phyloP scores from a whole-genome alignment of 2,888 invertebrate genomes.

The Euplagia quadripunctaria region DNA sequence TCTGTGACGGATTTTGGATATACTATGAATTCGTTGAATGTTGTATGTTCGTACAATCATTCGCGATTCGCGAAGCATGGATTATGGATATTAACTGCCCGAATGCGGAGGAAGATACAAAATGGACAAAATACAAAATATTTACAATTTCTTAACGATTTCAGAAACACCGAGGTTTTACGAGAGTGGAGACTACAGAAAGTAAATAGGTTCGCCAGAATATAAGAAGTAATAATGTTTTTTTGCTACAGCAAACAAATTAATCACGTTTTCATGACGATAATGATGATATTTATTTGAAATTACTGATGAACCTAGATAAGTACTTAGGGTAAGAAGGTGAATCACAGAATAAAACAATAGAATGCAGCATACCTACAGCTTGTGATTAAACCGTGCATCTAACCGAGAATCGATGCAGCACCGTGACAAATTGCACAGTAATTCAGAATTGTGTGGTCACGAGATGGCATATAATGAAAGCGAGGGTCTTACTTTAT shows the following conservation, averaged over 20 bases:
- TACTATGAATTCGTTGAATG: no score
- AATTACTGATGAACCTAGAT: not conserved
- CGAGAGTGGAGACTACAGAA: no score
- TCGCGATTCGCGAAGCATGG: no score
- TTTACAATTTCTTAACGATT: no score
- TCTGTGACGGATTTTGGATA: not conserved
- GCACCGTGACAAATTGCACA: slow-evolving; percentile 22
- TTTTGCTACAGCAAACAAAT: no score
- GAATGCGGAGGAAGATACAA: not conserved
- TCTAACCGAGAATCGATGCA: slow-evolving; percentile 16
- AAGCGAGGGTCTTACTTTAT: not conserved
- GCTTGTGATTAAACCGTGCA: slow-evolving; percentile 17
- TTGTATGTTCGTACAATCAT: not conserved
- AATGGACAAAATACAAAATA: no score
- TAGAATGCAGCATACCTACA: not conserved
- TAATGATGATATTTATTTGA: no score
- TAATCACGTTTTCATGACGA: no score
- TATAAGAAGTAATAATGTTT: no score
- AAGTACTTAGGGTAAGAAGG: not conserved
- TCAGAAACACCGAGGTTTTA: no score
- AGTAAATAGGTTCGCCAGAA: no score
- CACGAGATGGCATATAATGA: not conserved
- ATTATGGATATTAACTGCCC: no score
- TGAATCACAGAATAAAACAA: not conserved
- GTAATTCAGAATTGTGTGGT: slow-evolving; percentile 8